These are phyloP conservation scores for Pagrus major DNA, from an alignment of 2,113 vertebrate genomes.

Conservation along the genomic window DNA sequence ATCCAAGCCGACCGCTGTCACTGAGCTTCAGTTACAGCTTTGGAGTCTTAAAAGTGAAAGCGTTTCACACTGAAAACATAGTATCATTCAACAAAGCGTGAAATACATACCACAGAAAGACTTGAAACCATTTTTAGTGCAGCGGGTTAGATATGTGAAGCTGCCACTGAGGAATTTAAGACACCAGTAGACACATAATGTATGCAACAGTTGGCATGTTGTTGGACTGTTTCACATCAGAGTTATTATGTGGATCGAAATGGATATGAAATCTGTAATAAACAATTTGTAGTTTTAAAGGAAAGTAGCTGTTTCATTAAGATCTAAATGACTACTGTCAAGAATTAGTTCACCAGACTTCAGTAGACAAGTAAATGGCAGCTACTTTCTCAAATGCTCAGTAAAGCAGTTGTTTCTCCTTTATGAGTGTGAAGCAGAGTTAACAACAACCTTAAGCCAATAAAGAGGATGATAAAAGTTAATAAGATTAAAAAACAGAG, in stretches of 20 bases:
- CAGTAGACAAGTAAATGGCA: constrained; percentile 24
- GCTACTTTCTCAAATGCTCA: constrained; percentile 32
- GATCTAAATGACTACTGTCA: neutral
- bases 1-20: neutral
- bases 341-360: constrained; percentile 29
- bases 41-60: neutral
- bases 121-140: neutral
- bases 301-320: constrained; percentile 28
- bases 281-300: constrained; percentile 24
- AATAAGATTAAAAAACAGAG: constrained; percentile 51
- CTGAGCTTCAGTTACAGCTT: neutral
- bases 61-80: neutral
- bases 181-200: neutral
- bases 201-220: constrained; percentile 3
- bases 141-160: constrained; percentile 9
- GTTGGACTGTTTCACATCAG: neutral
- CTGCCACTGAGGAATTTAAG: constrained; percentile 2
- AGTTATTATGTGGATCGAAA: neutral
- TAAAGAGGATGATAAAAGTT: constrained; percentile 63
- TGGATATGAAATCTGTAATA: constrained; percentile 8
- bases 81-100: neutral
- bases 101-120: neutral
- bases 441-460: constrained; percentile 42
- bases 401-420: constrained; percentile 46
- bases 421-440: constrained; percentile 42